Evolutionary conservation across 2,797 vertebrate genomes (phyloP).

Genomic region (Synanceia verrucosa): DNA sequence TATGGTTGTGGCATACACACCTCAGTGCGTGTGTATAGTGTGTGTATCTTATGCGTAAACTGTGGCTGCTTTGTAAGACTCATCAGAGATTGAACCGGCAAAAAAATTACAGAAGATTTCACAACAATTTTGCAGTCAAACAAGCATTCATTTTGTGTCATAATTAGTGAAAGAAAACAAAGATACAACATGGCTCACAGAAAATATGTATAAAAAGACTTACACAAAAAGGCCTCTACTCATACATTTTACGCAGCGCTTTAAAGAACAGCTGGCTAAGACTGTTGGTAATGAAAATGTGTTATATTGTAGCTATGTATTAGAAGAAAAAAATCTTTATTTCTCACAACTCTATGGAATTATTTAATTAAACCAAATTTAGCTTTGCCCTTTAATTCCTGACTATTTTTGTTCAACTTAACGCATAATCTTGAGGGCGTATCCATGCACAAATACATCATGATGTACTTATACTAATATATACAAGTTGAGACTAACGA

Average conservation of each 20-base stretch:
- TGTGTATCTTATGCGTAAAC: slow-evolving; percentile 27
- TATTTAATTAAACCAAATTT: not conserved
- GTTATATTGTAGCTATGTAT: not conserved
- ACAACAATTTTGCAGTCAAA: not conserved
- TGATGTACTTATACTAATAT: not conserved
- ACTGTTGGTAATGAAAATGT: not conserved
- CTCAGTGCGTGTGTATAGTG: slow-evolving; percentile 10
- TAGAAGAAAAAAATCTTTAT: not conserved
- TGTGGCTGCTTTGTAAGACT: slow-evolving; percentile 20
- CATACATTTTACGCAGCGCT: slow-evolving; percentile 33
- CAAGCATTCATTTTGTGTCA: not conserved
- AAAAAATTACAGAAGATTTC: slow-evolving; percentile 1
- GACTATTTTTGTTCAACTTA: not conserved
- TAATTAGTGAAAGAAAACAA: not conserved
- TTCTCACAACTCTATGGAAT: fast-evolving
- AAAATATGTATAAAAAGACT: not conserved
- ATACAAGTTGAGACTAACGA: not conserved
- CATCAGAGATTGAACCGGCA: not conserved
- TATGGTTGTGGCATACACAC: not conserved
- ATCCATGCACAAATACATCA: not conserved
- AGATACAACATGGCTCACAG: not conserved
- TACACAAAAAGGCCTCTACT: not conserved
- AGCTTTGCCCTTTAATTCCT: not conserved
- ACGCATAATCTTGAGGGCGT: not conserved
- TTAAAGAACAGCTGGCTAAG: not conserved